Base-by-base conservation (phyloP, 2,797 vertebrate species). In the Enoplosus armatus region DNA sequence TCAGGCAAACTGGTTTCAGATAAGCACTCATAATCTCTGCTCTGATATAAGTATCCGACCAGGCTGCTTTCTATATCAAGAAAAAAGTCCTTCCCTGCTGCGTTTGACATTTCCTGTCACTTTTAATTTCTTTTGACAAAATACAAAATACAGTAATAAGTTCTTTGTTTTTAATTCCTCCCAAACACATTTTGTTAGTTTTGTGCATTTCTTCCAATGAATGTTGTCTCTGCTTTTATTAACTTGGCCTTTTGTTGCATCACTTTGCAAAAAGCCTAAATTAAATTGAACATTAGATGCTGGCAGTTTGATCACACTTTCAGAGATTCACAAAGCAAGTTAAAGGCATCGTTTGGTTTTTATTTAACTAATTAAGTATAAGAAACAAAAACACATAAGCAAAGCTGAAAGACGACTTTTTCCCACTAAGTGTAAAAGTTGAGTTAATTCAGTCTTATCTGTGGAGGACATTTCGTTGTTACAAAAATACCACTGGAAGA, bases 401-500 rank as follows among this genome's bases (percentile, higher is more conserved):
- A 12, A 69, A 65, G 26, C 41, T 10, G 4, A 69, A 72, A 63
- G 33, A 1, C 31, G 43, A 22, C 1, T 18, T 77, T 33, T 39
- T 63, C 16, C 43, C 58, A 56, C 16, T 31, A 54, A 75, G 55
- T 60, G 50, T 24, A 56, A 35, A 37, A 29, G 45, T 0, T 20
- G 22, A 60, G 45, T 16, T 37, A 65, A 53, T 50, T 26, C 14
- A 58, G 41, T 33, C 20, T 56, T 5, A 43, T 72, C 15, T 29
- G 35, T 47, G 58, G 26, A 50, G 27, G 51, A 55, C 37, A 39
- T 12, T 48, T 16, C 16, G 66, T 66, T 67, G 50, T 47, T 45
- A 66, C 55, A 53, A 48, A 67, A 67, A 61, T 29, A 71, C 69
- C 54, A 71, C 31, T 74, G 71, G 50, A 70, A 60, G 61, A 79